These are phyloP conservation scores for Ptychochromis oligacanthus DNA, from an alignment of 2,113 vertebrate genomes.

Conservation along the genomic window DNA sequence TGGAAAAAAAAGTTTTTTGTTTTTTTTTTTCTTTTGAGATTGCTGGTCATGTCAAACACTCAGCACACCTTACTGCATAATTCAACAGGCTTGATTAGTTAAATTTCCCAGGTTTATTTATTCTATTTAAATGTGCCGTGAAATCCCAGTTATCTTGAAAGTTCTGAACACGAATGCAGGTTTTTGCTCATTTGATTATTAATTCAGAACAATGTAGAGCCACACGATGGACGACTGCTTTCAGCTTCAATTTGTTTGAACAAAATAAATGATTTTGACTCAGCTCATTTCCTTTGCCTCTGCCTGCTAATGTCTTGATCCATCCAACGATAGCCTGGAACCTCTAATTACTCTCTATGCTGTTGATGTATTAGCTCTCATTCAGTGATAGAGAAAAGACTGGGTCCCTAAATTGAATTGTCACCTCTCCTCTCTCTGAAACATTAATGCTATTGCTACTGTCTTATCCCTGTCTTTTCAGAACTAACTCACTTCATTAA, in stretches of 20 bases:
- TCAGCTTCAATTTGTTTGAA: conserved; percentile 74
- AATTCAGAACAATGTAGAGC: conserved; percentile 53
- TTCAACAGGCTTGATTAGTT: conserved; percentile 84
- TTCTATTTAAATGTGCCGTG: conserved; percentile 61
- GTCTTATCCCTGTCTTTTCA: conserved; percentile 49
- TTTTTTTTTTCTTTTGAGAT: conserved; percentile 22
- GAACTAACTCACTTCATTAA: conserved; percentile 65
- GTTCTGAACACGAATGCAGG: conserved; percentile 43
- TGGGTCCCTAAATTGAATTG: conserved; percentile 60
- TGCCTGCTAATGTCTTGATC: conserved; percentile 74
- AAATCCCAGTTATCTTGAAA: conserved; percentile 49
- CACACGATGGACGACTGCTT: conserved; percentile 45
- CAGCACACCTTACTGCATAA: conserved; percentile 71
- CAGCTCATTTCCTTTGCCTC: conserved; percentile 69
- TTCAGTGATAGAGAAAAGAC: conserved; percentile 57
- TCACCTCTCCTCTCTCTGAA: conserved; percentile 59
- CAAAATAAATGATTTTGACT: conserved; percentile 76
- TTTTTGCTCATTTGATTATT: conserved; percentile 53
- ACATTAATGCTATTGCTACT: conserved; percentile 58
- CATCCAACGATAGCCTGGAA: conserved; percentile 69
- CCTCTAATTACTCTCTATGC: conserved; percentile 69
- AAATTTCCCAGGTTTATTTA: conserved; percentile 73
- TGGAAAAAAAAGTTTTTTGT: neutral
- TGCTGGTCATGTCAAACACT: conserved; percentile 65
- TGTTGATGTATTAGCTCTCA: conserved; percentile 70